phyloP scores from a whole-genome alignment of 1,140 invertebrate genomes.

The Pseudomyrmex gracilis region DNA sequence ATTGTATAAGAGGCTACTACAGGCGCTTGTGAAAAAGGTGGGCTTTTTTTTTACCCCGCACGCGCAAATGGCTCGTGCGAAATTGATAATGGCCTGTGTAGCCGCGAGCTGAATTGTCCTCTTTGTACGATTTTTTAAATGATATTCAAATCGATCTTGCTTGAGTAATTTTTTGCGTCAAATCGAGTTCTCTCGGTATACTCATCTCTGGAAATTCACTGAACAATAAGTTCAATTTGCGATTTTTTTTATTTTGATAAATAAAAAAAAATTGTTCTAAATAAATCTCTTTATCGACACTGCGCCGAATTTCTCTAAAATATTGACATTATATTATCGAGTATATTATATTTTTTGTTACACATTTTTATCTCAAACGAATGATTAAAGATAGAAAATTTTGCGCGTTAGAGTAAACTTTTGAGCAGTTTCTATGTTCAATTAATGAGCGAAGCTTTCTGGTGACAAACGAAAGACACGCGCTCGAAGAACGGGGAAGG shows the following conservation, averaged over 20 bases:
- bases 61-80: conserved; percentile 79
- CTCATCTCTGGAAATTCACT: neutral
- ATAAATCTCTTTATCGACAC: no score
- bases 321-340: neutral
- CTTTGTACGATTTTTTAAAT: conserved; percentile 46
- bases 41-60: conserved; percentile 71
- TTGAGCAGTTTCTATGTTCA: conserved; percentile 12
- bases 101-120: conserved; percentile 58
- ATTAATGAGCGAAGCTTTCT: conserved; percentile 14
- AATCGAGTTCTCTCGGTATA: neutral
- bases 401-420: conserved; percentile 6
- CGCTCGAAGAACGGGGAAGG: conserved; percentile 62
- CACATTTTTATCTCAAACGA: no score
- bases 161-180: conserved; percentile 19
- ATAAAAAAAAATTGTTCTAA: neutral
- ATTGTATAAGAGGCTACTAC: conserved; percentile 73
- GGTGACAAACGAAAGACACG: conserved; percentile 36
- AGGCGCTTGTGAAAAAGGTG: conserved; percentile 58
- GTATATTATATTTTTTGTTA: neutral
- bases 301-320: neutral
- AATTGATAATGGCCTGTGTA: conserved; percentile 79
- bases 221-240: no score
- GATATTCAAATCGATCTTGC: conserved; percentile 45
- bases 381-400: neutral
- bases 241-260: neutral